Evolutionary conservation across 2,113 vertebrate genomes (phyloP).

Genomic region (Thalassoma bifasciatum): DNA sequence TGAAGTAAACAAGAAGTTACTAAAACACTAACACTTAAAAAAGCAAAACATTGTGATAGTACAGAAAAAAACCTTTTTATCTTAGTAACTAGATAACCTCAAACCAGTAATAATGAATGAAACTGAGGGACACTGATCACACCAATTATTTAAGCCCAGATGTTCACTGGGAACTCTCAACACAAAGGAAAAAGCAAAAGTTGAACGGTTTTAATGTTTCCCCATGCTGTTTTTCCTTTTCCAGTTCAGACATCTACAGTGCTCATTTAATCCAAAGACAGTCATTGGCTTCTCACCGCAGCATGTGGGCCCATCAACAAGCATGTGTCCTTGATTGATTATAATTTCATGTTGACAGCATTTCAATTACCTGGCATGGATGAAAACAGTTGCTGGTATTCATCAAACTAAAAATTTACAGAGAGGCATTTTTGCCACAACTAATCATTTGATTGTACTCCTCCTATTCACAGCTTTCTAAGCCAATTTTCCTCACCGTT

Average conservation of each 20-base stretch:
- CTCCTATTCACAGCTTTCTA: constrained; percentile 36
- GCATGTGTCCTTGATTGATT: constrained; percentile 15
- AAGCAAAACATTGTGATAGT: background rate
- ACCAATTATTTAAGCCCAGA: background rate
- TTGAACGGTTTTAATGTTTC: constrained; percentile 20
- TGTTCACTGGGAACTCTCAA: background rate
- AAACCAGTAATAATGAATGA: constrained; percentile 7
- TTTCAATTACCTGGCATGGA: constrained; percentile 13
- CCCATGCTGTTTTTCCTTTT: constrained; percentile 2
- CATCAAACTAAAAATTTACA: constrained; percentile 25
- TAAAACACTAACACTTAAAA: background rate
- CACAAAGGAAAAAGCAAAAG: background rate
- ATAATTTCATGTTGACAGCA: constrained; percentile 26
- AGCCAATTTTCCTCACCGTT: constrained; percentile 15
- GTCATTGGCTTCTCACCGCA: constrained; percentile 22
- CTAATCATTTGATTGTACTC: constrained; percentile 25
- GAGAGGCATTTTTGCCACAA: constrained; percentile 28
- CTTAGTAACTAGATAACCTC: no score
- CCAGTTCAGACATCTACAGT: constrained; percentile 13
- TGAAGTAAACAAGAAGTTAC: constrained; percentile 4
- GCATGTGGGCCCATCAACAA: constrained; percentile 10
- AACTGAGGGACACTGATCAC: constrained; percentile 2
- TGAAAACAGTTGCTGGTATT: constrained; percentile 18
- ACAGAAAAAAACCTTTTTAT: background rate
- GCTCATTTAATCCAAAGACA: background rate